These are phyloP conservation scores for Acanthosepion esculentum DNA, from an alignment of 2,888 invertebrate genomes.

Conservation along the genomic window DNA sequence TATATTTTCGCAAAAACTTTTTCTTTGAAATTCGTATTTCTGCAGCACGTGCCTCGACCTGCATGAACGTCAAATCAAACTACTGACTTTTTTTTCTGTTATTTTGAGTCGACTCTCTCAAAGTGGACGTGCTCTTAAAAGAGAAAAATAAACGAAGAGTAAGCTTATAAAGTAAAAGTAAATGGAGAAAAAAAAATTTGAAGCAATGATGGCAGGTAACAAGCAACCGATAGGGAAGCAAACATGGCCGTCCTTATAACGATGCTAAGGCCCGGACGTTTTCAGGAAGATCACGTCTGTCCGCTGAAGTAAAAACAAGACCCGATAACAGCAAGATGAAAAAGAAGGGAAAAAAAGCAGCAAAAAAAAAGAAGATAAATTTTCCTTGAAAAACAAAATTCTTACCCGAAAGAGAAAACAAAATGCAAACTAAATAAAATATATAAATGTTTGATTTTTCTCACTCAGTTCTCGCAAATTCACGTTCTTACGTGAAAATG, in stretches of 20 bases:
- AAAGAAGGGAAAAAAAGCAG: neutral
- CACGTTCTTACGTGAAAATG: neutral
- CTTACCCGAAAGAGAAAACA: too few species aligned
- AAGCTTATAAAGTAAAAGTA: neutral
- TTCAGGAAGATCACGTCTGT: neutral
- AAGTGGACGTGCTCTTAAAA: neutral
- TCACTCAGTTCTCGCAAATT: neutral
- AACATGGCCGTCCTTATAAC: neutral
- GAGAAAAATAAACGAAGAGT: neutral
- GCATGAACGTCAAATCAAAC: neutral
- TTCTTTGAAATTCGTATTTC: slow-evolving; percentile 15
- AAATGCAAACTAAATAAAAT: neutral
- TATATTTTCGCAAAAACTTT: neutral
- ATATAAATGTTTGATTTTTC: neutral
- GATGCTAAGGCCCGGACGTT: neutral
- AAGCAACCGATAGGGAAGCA: neutral
- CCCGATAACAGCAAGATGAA: neutral
- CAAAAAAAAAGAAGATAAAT: too few species aligned
- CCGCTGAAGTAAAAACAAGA: neutral
- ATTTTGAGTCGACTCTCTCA: neutral
- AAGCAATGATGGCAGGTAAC: neutral
- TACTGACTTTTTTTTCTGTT: neutral
- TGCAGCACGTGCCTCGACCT: neutral
- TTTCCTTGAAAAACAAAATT: too few species aligned
- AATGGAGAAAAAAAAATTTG: neutral